phyloP scores from a whole-genome alignment of 2,113 vertebrate species.

The Chaetorhynchus papuensis region DNA sequence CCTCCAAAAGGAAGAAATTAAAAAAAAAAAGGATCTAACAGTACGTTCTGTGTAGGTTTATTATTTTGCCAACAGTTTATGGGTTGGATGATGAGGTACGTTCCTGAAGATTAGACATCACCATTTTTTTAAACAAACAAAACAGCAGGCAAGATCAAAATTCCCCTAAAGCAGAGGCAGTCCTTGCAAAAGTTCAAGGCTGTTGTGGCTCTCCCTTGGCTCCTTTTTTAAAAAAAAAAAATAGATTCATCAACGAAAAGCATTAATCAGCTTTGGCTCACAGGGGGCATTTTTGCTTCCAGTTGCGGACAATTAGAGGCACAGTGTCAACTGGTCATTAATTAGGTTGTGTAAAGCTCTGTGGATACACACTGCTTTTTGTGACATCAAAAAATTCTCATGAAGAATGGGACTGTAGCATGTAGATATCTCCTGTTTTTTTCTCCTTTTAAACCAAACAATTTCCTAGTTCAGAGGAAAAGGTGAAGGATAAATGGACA shows the following conservation, averaged over 20 bases:
- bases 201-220: background rate
- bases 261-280: background rate
- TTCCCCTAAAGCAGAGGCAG: conserved; percentile 43
- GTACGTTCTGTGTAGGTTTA: conserved; percentile 69
- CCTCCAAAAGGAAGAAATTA: conserved; percentile 50
- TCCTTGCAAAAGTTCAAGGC: conserved; percentile 35
- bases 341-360: background rate
- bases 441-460: background rate
- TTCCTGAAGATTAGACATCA: conserved; percentile 75
- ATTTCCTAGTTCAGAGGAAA: background rate
- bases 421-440: background rate
- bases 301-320: background rate
- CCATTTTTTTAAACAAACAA: conserved; percentile 60
- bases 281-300: background rate
- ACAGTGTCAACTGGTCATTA: conserved; percentile 10
- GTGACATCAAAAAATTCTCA: background rate
- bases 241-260: background rate
- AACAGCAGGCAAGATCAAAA: conserved; percentile 67
- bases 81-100: conserved; percentile 66
- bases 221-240: background rate
- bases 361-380: background rate
- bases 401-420: background rate
- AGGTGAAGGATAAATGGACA: background rate
- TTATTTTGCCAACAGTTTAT: conserved; percentile 66
- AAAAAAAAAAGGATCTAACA: conserved; percentile 21